Percentiles rank a stretch among this genome's conserved stretches.
These are phyloP conservation scores for Muraenolepis orangiensis DNA, from an alignment of 2,797 vertebrate genomes.

Conservation along the genomic window DNA sequence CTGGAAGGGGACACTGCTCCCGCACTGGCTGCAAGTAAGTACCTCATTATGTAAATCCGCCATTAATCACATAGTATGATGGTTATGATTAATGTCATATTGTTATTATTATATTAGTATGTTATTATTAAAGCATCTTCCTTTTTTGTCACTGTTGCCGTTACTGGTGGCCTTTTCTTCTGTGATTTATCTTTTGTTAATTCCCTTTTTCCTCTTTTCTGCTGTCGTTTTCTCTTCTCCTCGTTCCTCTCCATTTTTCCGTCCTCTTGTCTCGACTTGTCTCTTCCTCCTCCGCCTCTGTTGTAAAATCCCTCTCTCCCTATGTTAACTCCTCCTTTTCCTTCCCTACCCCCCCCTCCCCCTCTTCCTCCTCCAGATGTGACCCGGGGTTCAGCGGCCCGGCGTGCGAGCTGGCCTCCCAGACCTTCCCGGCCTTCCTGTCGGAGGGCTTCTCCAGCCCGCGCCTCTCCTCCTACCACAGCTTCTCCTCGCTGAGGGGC, in stretches of 20 bases:
- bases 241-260: slow-evolving; percentile 1
- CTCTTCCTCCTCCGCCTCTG: background rate
- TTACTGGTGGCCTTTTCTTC: background rate
- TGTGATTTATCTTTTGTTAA: slow-evolving; percentile 23
- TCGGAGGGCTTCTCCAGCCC: slow-evolving; percentile 91
- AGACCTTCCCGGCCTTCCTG: slow-evolving; percentile 93
- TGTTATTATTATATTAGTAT: slow-evolving; percentile 38
- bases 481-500: slow-evolving; percentile 93
- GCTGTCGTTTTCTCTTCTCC: slow-evolving; percentile 21
- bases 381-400: slow-evolving; percentile 96
- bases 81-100: slow-evolving; percentile 27
- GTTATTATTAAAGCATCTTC: background rate
- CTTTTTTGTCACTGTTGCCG: background rate
- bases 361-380: slow-evolving; percentile 71
- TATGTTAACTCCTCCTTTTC: background rate
- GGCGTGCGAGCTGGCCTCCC: slow-evolving; percentile 91
- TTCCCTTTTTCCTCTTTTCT: slow-evolving; percentile 9
- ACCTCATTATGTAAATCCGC: slow-evolving; percentile 43
- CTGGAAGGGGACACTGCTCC: slow-evolving; percentile 93
- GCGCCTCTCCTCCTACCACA: slow-evolving; percentile 95
- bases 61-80: slow-evolving; percentile 47
- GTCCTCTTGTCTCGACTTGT: background rate
- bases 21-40: slow-evolving; percentile 96
- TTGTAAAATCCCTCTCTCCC: too few species aligned
- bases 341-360: background rate